Evolutionary conservation across 2,113 vertebrate genomes (phyloP).

Genomic region (Machaerirhynchus nigripectus): DNA sequence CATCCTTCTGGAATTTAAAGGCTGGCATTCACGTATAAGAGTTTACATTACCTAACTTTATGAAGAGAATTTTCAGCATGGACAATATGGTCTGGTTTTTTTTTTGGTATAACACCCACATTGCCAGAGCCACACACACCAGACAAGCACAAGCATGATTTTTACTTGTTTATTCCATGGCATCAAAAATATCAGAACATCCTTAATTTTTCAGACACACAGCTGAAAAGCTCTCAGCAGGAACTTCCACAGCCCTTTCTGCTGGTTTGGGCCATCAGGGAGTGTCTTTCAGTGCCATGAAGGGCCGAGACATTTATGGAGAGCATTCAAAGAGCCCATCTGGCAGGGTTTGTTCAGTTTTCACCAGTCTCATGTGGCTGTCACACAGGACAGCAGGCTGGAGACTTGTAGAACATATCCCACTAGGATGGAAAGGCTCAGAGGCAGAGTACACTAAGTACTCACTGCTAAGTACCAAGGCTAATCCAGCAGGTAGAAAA

Average conservation of each 20-base stretch:
- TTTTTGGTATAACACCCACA: background rate
- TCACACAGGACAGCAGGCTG: background rate
- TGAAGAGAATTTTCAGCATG: background rate
- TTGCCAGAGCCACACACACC: background rate
- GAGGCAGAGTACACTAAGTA: background rate
- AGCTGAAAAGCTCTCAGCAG: background rate
- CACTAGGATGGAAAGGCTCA: background rate
- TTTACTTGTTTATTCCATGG: background rate
- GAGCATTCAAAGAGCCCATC: background rate
- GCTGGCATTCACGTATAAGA: background rate
- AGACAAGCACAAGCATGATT: background rate
- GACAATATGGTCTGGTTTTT: background rate
- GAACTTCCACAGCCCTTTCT: background rate
- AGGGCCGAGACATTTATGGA: background rate
- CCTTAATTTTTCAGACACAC: background rate
- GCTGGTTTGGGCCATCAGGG: background rate
- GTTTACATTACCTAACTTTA: background rate
- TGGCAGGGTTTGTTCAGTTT: background rate
- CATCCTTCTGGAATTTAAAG: background rate
- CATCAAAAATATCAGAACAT: background rate
- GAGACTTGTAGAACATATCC: accelerated
- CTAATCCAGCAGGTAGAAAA: background rate
- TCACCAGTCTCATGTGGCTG: background rate
- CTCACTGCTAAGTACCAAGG: background rate
- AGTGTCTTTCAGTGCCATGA: background rate